Percentiles rank a stretch among this genome's conserved stretches.
phyloP scores from a whole-genome alignment of 2,113 vertebrate species.

The Misgurnus anguillicaudatus region DNA sequence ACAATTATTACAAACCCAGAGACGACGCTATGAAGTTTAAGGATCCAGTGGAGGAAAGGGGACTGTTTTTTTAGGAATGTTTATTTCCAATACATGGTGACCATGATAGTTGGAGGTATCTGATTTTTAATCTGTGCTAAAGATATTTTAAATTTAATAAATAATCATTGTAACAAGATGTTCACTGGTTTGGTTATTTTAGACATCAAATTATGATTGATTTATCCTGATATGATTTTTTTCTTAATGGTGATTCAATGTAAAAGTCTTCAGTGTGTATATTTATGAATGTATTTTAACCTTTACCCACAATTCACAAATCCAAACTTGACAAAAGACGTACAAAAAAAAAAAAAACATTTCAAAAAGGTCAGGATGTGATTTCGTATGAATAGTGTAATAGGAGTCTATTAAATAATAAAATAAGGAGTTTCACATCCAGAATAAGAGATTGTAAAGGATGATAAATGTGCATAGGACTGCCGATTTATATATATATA shows the following conservation, averaged over 20 bases:
- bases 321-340: neutral
- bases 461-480: conserved; percentile 51
- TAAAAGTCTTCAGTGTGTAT: no score
- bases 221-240: neutral
- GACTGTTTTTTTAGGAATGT: conserved; percentile 75
- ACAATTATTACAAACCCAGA: conserved; percentile 50
- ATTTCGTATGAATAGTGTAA: no score
- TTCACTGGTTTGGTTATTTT: conserved; percentile 20
- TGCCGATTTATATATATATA: conserved; percentile 39
- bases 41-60: conserved; percentile 64
- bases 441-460: conserved; percentile 37
- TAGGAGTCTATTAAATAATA: no score
- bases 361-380: no score
- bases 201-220: neutral
- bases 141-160: conserved; percentile 89
- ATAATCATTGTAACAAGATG: conserved; percentile 78
- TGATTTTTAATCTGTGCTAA: conserved; percentile 86
- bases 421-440: conserved; percentile 15
- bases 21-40: conserved; percentile 54
- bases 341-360: no score
- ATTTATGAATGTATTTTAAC: neutral
- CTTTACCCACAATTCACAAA: neutral
- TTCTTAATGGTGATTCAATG: no score
- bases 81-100: conserved; percentile 77
- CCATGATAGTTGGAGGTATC: conserved; percentile 80